Evolutionary conservation across 2,113 vertebrate genomes (phyloP), one percentile per base, ranked within the genome.

Genomic region (Melanotaenia duboulayi): DNA sequence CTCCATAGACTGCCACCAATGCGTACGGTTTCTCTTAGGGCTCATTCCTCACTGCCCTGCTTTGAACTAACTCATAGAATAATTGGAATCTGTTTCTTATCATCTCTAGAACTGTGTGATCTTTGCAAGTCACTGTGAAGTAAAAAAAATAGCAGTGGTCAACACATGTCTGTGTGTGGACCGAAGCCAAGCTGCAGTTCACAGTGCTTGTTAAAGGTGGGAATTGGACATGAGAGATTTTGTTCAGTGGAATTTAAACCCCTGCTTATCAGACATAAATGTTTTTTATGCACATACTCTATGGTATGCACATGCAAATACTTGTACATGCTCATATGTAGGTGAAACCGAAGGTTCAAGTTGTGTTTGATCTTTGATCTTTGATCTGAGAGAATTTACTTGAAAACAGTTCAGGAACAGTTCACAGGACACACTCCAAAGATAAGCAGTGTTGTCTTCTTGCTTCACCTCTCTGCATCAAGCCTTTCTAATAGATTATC

Each of bases 61-160:
- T 94, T 94, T 92, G 92, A 94, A 93, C 82, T 82, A 64, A 72
- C 76, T 79, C 85, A 80, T 76, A 79, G 85, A 87, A 81, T 90
- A 90, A 89, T 92, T 92, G 83, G 91, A 89, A 92, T 93, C 91
- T 89, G 87, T 88, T 84, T 65, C 75, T 89, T 76, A 86, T 89
- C 87, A 55, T 72, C 76, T 76, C 24, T 66, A 56, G 39, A 22
- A 55, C 16, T 44, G 68, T 94, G 95, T 94, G 90, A 93, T 93
- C 89, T 91, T 71, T 78, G 73, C 81, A 84, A 82, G 89, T 85
- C 83, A 81, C 77, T 60, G 80, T 76, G 75, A 80, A 80, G 63
- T 28, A 35, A 25, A 78, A 40, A 35, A 35, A 83, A 88, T 42
- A 87, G 78, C 78, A 54, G 61, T 71, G 81, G 84, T 79, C 82